These are phyloP conservation scores for Drosophila eugracilis DNA, from an alignment of 1,140 invertebrate species.

Conservation along the genomic window DNA sequence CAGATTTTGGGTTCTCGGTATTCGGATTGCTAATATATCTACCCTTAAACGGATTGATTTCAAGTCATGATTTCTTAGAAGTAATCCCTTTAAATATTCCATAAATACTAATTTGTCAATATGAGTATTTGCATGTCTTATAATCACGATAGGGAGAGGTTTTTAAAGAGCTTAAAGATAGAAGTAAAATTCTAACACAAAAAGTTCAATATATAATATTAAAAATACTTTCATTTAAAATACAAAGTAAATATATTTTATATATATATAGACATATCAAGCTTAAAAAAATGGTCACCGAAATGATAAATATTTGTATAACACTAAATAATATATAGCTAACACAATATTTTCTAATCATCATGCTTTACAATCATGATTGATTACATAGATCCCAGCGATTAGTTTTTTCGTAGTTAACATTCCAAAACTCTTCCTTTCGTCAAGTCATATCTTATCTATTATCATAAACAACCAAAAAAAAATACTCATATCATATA, in stretches of 20 bases:
- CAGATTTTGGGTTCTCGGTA: conserved; percentile 15
- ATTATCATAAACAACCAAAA: conserved; percentile 12
- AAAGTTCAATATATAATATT: too few species aligned
- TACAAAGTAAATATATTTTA: too few species aligned
- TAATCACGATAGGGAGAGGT: too few species aligned
- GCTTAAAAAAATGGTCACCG: too few species aligned
- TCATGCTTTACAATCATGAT: conserved; percentile 32
- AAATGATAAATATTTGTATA: background rate
- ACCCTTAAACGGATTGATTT: background rate
- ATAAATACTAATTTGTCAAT: too few species aligned
- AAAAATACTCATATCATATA: conserved; percentile 13
- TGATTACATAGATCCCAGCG: conserved; percentile 33
- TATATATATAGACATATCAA: too few species aligned
- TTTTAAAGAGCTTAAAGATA: too few species aligned
- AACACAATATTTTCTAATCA: conserved; percentile 2
- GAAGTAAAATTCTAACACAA: too few species aligned
- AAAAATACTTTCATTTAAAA: too few species aligned
- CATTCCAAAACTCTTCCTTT: conserved; percentile 30
- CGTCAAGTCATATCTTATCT: conserved; percentile 34
- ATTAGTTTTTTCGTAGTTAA: conserved; percentile 13
- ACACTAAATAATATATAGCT: background rate
- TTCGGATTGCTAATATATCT: background rate
- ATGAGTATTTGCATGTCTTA: too few species aligned
- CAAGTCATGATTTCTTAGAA: too few species aligned
- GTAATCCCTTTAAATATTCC: too few species aligned